Percentiles rank a stretch among this genome's conserved stretches.
phyloP scores from a whole-genome alignment of 2,113 vertebrate genomes.

The Aix galericulata region DNA sequence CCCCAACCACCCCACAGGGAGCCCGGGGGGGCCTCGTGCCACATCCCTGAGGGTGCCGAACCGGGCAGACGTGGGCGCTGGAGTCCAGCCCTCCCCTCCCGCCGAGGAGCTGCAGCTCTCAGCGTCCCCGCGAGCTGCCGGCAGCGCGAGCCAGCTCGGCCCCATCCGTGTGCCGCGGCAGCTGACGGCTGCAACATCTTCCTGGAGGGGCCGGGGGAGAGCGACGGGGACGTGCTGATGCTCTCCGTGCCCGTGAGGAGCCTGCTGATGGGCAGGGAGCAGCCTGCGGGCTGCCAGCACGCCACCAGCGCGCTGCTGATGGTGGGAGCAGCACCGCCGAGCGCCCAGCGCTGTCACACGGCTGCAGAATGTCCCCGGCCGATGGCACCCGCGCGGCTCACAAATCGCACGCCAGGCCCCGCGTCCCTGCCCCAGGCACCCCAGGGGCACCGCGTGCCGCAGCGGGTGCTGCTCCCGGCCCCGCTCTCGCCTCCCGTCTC shows the following conservation, averaged over 20 bases:
- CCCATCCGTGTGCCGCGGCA: fast-evolving
- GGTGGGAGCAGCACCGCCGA: neutral
- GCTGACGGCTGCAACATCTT: neutral
- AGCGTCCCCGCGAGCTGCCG: neutral
- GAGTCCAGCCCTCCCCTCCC: neutral
- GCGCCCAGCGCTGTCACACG: neutral
- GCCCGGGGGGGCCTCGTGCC: no score
- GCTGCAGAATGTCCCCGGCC: no score
- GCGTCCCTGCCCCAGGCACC: no score
- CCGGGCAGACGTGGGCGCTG: fast-evolving
- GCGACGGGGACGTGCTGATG: neutral
- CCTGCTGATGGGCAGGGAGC: neutral
- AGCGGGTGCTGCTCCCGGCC: neutral
- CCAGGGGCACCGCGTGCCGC: neutral
- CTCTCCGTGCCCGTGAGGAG: neutral
- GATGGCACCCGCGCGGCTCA: no score
- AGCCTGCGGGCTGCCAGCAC: neutral
- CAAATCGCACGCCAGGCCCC: no score
- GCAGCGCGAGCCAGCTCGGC: neutral
- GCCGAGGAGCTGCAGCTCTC: no score
- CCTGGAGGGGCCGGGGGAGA: neutral
- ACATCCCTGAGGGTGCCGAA: fast-evolving
- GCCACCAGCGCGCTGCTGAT: fast-evolving
- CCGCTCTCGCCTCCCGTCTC: neutral
- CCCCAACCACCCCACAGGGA: neutral